Evolutionary conservation across 2,113 vertebrate species (phyloP), one percentile per base, ranked within the genome.

Genomic region (Eidolon helvum): DNA sequence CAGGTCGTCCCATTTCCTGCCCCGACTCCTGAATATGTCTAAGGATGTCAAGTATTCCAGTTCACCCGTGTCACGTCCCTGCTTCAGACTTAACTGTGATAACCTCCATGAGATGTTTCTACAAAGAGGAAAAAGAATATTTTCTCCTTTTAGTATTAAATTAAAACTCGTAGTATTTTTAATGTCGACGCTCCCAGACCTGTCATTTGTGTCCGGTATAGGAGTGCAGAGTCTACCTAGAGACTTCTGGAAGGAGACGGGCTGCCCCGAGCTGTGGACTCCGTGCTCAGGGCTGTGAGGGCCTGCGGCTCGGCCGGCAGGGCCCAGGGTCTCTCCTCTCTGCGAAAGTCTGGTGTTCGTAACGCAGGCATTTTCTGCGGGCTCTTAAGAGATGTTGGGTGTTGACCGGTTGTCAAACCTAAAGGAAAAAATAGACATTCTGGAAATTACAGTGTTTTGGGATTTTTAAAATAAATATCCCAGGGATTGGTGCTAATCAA

Each of bases 161-260:
- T 97, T 95, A 97, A 98, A 97, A 91, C 96, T 87, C 78, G 89
- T 95, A 97, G 97, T 98, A 72, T 98, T 98, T 98, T 93, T 97
- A 93, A 97, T 93, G 66, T 89, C 74, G 95, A 89, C 95, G n/a
- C 71, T 45, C 72, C 57, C 14, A 33, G 94, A 43, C 1, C 2
- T 79, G 59, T 74, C 89, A 10, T n/a, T 86, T 55, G 30, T 88
- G 18, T 93, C 68, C 38, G 2, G 10, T 30, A 1, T 7, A n/a
- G 26, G 55, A 30, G 21, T 28, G 43, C 26, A 72, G 63, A 5
- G 24, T 16, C 79, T 33, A 1, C 83, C 57, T 55, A 68, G 65
- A 59, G 72, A 74, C 33, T 83, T 69, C 9, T n/a, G 26, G 80
- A 71, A 24, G 71, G 1, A 91, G 53, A 4, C 18, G 74, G 35